A percentile compares a stretch with the other conserved stretches of the same genome.
Conservation (phyloP, 1,140 invertebrate species). For the Eriosoma lanigerum region DNA sequence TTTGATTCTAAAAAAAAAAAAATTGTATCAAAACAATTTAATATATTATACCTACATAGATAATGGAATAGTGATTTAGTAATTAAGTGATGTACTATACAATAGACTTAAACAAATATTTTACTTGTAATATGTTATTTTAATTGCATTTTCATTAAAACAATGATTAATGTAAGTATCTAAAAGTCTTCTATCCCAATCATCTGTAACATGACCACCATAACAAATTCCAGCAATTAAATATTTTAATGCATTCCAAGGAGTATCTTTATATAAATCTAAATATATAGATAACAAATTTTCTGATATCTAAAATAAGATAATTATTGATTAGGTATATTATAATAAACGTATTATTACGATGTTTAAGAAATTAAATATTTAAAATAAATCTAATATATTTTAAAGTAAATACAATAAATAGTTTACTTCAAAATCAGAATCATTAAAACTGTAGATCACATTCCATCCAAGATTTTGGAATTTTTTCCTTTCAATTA, state of each 20-base stretch:
- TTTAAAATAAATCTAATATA: too few species aligned
- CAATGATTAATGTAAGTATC: constrained; percentile 79
- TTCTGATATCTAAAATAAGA: constrained; percentile 66
- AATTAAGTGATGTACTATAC: too few species aligned
- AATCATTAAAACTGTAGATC: constrained; percentile 84
- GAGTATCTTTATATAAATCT: constrained; percentile 80
- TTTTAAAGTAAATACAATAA: too few species aligned
- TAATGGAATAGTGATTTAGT: too few species aligned
- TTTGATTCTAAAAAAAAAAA: too few species aligned
- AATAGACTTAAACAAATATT: too few species aligned
- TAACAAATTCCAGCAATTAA: constrained; percentile 91
- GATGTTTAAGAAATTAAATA: too few species aligned
- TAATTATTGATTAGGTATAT: too few species aligned
- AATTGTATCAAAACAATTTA: too few species aligned
- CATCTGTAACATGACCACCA: constrained; percentile 91
- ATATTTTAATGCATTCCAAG: constrained; percentile 89
- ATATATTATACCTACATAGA: too few species aligned
- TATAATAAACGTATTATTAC: too few species aligned
- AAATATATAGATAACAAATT: constrained; percentile 78
- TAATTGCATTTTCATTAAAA: constrained; percentile 72
- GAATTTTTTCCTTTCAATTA: constrained; percentile 86
- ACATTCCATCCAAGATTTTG: constrained; percentile 89
- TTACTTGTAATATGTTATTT: constrained; percentile 67
- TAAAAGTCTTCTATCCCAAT: constrained; percentile 84
- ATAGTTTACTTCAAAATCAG: constrained; percentile 74